Conservation (phyloP, 2,113 vertebrate species). For the Mormyrus iriodes region DNA sequence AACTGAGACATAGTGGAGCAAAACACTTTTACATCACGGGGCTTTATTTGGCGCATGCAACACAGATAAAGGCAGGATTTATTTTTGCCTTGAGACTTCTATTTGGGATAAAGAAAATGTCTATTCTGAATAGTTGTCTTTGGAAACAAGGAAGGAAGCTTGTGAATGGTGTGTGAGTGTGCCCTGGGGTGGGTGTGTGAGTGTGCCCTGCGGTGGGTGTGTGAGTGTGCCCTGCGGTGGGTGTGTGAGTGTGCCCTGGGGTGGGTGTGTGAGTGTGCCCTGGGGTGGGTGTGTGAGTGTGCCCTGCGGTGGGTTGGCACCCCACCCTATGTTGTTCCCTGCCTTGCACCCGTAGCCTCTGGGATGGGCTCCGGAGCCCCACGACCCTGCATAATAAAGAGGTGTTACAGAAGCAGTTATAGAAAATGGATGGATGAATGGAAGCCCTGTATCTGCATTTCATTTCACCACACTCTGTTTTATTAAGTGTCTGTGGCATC, state of each 20-base stretch:
- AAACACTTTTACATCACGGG: background rate
- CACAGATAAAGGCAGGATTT: background rate
- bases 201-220: background rate
- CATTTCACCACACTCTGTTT: background rate
- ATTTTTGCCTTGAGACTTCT: background rate
- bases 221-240: background rate
- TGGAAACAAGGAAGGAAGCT: background rate
- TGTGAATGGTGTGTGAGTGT: background rate
- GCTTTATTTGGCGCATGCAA: background rate
- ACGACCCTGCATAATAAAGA: background rate
- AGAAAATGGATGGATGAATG: background rate
- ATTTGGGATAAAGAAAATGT: background rate
- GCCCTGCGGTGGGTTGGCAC: background rate
- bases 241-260: background rate
- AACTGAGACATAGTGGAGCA: background rate
- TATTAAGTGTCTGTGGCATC: background rate
- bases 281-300: background rate
- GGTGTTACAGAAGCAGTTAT: too few species aligned
- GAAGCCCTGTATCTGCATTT: background rate
- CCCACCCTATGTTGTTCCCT: background rate
- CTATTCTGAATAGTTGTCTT: background rate
- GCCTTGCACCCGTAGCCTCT: background rate
- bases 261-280: background rate
- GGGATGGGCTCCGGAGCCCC: background rate
- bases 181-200: background rate